Base-by-base conservation (phyloP, 2,113 vertebrate genomes). In the Heliornis fulica region DNA sequence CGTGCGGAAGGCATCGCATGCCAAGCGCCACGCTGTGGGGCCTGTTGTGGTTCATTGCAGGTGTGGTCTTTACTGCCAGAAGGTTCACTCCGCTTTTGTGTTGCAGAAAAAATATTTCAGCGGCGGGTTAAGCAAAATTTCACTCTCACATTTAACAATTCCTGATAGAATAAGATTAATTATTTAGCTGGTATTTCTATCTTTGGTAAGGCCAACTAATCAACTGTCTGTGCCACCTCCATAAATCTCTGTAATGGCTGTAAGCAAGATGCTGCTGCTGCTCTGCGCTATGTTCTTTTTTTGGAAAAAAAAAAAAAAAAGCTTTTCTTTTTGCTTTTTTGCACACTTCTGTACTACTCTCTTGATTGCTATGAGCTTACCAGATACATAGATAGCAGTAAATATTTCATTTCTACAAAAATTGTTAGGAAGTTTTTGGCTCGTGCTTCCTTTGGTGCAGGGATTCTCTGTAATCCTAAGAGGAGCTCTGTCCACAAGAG, bases 21-120 rank as follows among this genome's bases (percentile, higher is more conserved):
- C 98, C 56, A 98, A 98, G 94, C 94, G 96, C 15, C 97, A 98
- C 0, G 95, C 97, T 8, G 97, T 97, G 12, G 99, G 99, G n/a
- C 99, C 99, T 4, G 92, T 99, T 14, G 98, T 99, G 25, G 98
- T 99, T 59, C 99, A 99, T 94, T 99, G 99, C 99, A 99, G 99
- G 99, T 99, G 91, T 71, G 98, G 43, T 93, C 89, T 82, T 81
- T 92, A 87, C 38, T 8, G 71, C 56, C 14, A 1, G 83, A 85
- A 57, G 41, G 60, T 43, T 63, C 17, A 68, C 54, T 88, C 61
- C 5, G 11, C 86, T 77, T 48, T 70, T 38, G 38, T 56, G 87
- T 88, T 77, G 70, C 65, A 80, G 72, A 88, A 75, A 88, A 87
- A 57, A 29, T 72, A 51, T 17, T 59, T 72, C 83, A 64, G 41